Evolutionary conservation across 2,113 vertebrate genomes (phyloP), one percentile per base, ranked within the genome.

Genomic region (Rutilus rutilus): DNA sequence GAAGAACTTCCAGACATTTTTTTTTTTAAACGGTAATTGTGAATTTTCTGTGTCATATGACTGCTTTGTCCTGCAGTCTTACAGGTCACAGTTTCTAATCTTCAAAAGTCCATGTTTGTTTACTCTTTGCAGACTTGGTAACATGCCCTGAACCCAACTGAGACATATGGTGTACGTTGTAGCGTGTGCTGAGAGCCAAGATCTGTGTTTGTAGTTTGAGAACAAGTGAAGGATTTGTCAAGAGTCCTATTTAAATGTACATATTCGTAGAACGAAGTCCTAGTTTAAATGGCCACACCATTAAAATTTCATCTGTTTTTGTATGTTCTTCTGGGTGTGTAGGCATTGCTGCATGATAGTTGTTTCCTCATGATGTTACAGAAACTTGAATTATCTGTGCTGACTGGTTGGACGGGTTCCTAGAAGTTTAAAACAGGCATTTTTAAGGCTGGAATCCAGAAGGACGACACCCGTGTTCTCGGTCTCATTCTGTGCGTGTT

Each of bases 361-460:
- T n/a, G 52, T 45, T 52, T 59, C 19, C 23, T 59, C 23, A 59
- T 83, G 81, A 73, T 83, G 82, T 59, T 15, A 71, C 50, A 83
- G 82, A 73, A 71, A 73, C 82, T 15, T 42, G 14, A 17, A 73
- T 33, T 17, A 73, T 73, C 82, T 73, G 67, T 83, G 50, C 67
- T 57, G 82, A 73, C 82, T 39, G 67, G 82, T 83, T 57, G 50
- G 14, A 27, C 82, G 0, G 30, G 82, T 74, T 59, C 1, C 21
- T n/a, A 25, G 30, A 0, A 8, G 19, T 25, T 57, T 54, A 5
- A 83, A 57, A 39, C 57, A 33, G 30, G 8, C 30, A 52, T 45
- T 39, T 67, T 83, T 83, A 23, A 23, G 14, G 2, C 30, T 59
- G 52, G 82, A 73, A 27, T 36, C 62, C 52, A 0, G 3, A 83